Evolutionary conservation across 2,797 vertebrate species (phyloP), one percentile per base, ranked within the genome.

Genomic region (Lates japonicus): DNA sequence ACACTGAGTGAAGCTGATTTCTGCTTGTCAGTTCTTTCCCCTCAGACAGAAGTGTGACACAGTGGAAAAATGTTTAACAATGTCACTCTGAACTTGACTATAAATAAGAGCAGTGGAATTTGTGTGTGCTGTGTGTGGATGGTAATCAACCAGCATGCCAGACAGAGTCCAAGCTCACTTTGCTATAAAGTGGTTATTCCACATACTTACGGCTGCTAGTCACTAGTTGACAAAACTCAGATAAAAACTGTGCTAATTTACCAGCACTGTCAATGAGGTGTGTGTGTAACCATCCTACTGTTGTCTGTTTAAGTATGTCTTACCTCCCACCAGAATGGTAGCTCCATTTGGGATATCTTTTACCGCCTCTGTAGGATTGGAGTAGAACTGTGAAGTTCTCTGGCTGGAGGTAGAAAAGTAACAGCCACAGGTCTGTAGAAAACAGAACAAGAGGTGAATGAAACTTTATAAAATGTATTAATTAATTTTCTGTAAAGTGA

Each of bases 321-420:
- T 94, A 99, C 98, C 98, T 93, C 98, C 98, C 79, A 99, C 97
- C 70, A 99, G 96, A 74, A 99, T 4, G 0, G 96, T 99, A 1
- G 97, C 91, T 41, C 97, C 97, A 86, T 95, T 89, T 1, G 97
- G 97, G 82, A 99, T 97, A 83, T 99, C 98, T 94, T 96, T 97
- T 12, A 99, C 96, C 13, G 97, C 98, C 42, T 98, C 97, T 25
- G 95, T 87, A 1, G 98, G 93, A 85, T 98, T 95, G 0, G 92
- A 92, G 86, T 96, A 99, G 93, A 99, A 98, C 72, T 92, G 90
- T 22, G 97, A 96, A 39, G 88, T 93, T 70, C 64, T 92, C 49
- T 70, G 78, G 70, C 33, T 86, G 71, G 97, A 97, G 14, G 96
- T 97, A 31, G 97, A 99, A 90, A 99, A 97, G 93, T 89, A 95